These are phyloP conservation scores for Peromyscus eremicus DNA, from an alignment of 2,797 vertebrate species.

Conservation along the genomic window DNA sequence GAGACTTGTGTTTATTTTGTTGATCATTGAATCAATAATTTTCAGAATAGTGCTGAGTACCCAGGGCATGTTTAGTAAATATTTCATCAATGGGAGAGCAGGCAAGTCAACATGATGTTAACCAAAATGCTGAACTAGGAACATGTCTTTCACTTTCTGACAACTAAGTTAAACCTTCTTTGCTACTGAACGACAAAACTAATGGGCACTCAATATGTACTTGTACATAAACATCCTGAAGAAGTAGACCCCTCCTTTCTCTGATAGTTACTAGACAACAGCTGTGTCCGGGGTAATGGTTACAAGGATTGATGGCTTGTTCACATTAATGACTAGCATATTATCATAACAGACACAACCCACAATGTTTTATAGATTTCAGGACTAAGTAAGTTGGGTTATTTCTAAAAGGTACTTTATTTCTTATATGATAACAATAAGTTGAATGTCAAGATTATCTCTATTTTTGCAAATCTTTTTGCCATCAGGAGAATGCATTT, in stretches of 20 bases:
- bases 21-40: not conserved
- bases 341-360: not conserved
- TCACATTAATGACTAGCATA: not conserved
- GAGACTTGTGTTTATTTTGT: slow-evolving; percentile 16
- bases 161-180: not conserved
- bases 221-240: not conserved
- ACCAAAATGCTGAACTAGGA: not conserved
- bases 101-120: not conserved
- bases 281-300: not conserved
- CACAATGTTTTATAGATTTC: slow-evolving; percentile 22
- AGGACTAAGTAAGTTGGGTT: not conserved
- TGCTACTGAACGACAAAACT: not conserved
- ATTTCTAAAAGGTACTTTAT: slow-evolving; percentile 30
- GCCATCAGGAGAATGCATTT: slow-evolving; percentile 13
- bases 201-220: not conserved
- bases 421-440: not conserved
- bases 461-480: slow-evolving; percentile 16
- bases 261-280: slow-evolving; percentile 48
- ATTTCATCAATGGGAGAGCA: not conserved
- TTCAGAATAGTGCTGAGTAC: not conserved
- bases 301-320: not conserved
- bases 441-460: not conserved
- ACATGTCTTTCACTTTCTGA: not conserved
- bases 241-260: not conserved
- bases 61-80: not conserved